A percentile compares a stretch with the other conserved stretches of the same genome.
Evolutionary conservation across 1,140 invertebrate genomes (phyloP).

Genomic region (Drosophila teissieri): DNA sequence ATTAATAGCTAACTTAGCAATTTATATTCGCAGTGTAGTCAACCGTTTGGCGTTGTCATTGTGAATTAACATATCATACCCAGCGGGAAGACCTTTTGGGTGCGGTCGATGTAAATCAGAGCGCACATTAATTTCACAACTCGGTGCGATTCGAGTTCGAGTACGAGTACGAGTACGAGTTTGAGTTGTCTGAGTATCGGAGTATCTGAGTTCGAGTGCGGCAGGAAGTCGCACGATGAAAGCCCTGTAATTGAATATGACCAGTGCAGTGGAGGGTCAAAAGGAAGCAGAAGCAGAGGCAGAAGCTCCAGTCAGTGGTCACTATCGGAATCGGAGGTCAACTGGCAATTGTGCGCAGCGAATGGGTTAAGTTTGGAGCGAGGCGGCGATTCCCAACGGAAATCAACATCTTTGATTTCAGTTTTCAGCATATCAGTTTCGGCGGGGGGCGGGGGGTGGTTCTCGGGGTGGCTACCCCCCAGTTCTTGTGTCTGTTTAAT

Average conservation of each 20-base stretch:
- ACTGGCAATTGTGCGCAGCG: constrained; percentile 58
- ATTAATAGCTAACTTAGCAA: not conserved
- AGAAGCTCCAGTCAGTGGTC: constrained; percentile 39
- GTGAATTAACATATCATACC: constrained; percentile 76
- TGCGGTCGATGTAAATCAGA: constrained; percentile 70
- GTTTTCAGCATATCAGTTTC: constrained; percentile 81
- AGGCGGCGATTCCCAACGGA: constrained; percentile 71
- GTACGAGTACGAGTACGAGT: too few relatives aligned
- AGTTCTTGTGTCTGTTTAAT: constrained; percentile 72
- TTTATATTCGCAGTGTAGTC: not conserved
- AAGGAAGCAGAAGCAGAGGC: constrained; percentile 24
- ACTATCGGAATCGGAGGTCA: constrained; percentile 49
- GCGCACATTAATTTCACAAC: constrained; percentile 77
- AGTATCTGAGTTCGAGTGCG: constrained; percentile 1
- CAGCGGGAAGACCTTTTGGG: constrained; percentile 34
- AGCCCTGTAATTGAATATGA: constrained; percentile 80
- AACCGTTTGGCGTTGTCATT: constrained; percentile 44
- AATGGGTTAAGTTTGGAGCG: constrained; percentile 62
- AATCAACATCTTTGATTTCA: constrained; percentile 83
- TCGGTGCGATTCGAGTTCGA: constrained; percentile 29
- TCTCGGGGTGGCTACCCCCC: not conserved
- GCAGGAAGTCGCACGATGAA: constrained; percentile 68
- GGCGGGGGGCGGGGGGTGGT: not conserved
- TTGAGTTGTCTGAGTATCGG: not conserved
- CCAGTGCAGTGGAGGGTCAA: constrained; percentile 46